Base-by-base conservation (phyloP, 2,113 vertebrate genomes). In the Brachypteracias leptosomus region DNA sequence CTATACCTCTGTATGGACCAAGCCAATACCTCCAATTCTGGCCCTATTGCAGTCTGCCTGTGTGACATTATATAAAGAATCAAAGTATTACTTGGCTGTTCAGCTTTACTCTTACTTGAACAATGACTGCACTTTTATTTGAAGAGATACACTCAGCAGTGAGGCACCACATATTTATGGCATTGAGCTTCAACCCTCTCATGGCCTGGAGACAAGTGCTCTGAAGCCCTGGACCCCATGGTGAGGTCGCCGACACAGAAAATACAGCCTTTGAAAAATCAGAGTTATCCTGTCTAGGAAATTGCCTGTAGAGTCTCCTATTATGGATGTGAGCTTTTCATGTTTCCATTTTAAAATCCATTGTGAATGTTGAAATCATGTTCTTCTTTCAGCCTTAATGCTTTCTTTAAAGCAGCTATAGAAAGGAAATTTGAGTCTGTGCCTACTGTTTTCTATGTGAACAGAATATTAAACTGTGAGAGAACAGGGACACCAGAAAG, bases 371-470 rank as follows among this genome's bases (percentile, higher is more conserved):
- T 70, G 62, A 89, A 96, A 73, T 85, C 70, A 13, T 54, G 61
- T 79, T 82, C 72, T 81, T 58, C 44, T 81, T 94, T 68, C 73
- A 90, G 47, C 29, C 35, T 54, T 94, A 93, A 82, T 72, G 62
- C 38, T 87, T 90, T 52, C 76, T 87, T 49, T 78, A 75, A 92
- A 75, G 55, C 40, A 88, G n/a, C 31, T 65, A 61, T 11, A 68
- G 85, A 78, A 89, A 89, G 54, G 44, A 94, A 88, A 85, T 83
- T 83, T 91, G 78, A 84, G 63, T 11, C 52, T 94, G 28, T 85
- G 65, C 42, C 76, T 90, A 44, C 44, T 84, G 38, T 15, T 91
- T 90, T 87, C 80, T 84, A 2, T 75, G 82, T 81, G 88, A 90
- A 68, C 21, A 54, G 61, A 94, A 95, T 88, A 76, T 55, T 93